Percentiles rank a stretch among this genome's conserved stretches.
Evolutionary conservation across 2,113 vertebrate species (phyloP).

Genomic region (Passer domesticus): DNA sequence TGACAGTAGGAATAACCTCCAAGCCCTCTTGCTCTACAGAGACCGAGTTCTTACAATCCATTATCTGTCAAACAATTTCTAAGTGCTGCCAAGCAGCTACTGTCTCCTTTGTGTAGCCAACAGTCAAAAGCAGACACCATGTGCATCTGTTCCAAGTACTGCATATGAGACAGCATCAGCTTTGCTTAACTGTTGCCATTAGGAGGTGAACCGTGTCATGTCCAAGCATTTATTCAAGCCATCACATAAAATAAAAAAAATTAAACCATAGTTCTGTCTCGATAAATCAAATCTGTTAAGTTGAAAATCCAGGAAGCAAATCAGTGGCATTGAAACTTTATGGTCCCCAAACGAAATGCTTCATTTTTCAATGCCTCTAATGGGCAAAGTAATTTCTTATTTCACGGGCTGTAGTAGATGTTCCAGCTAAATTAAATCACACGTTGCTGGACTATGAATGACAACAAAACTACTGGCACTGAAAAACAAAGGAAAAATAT

Average conservation of each 20-base stretch:
- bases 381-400: not conserved
- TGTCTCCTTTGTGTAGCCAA: not conserved
- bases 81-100: not conserved
- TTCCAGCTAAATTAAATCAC: slow-evolving; percentile 3
- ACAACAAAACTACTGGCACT: not conserved
- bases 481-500: not conserved
- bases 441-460: not conserved
- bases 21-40: not conserved
- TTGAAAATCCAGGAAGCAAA: not conserved
- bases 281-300: not conserved
- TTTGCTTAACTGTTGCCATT: not conserved
- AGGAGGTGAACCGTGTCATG: not conserved
- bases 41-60: not conserved
- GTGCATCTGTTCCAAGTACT: not conserved
- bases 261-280: not conserved
- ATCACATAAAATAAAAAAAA: not conserved
- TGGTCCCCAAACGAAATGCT: not conserved
- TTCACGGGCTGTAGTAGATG: not conserved
- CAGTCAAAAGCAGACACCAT: not conserved
- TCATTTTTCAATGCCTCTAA: slow-evolving; percentile 3
- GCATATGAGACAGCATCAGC: not conserved
- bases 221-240: not conserved
- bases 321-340: not conserved
- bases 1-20: slow-evolving; percentile 12
- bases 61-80: not conserved